Base-by-base conservation (phyloP, 2,113 vertebrate species). In the Chaenogobius annularis region DNA sequence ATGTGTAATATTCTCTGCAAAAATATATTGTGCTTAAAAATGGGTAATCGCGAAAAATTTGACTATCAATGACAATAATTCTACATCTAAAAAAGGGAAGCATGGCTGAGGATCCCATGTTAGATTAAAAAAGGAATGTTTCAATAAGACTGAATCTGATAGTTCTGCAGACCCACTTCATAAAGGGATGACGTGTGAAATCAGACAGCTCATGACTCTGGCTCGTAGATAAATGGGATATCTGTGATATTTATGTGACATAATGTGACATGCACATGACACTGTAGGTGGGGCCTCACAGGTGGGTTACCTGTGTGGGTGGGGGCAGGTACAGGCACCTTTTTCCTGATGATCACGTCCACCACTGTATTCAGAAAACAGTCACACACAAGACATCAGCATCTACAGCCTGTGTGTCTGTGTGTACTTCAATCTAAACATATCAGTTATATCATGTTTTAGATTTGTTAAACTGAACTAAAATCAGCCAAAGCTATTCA, bases 221-320 rank as follows among this genome's bases (percentile, higher is more conserved):
- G 22, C 20, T 13, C 22, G 23, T 14, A 23, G 54, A 31, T 35
- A 15, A 35, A 61, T 17, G 48, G 10, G 59, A 54, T 55, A 22
- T 62, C 66, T 66, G 75, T 69, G 69, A 48, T 43, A 0, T 31
- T 61, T 63, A 77, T 11, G 12, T 0, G 26, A 31, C 26, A 63
- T n/a, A 52, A 17, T 1, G 52, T 69, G 19, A 40, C 82, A 83
- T 81, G 78, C 75, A 72, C 9, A 69, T 62, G 69, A 74, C 50
- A 54, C 35, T 22, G 26, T 8, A 37, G 52, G 43, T 14, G 37
- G 35, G 61, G 47, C 14, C 66, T 72, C 20, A 62, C 67, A 75
- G 72, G 72, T 66, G 40, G 56, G 70, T 88, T 91, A 91, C 90
- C 88, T 91, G 90, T 91, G 73, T 89, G 85, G 54, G 85, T 84